Percentiles rank a stretch among this genome's conserved stretches.
phyloP scores from a whole-genome alignment of 2,797 vertebrate genomes.

The Podarcis lilfordi region DNA sequence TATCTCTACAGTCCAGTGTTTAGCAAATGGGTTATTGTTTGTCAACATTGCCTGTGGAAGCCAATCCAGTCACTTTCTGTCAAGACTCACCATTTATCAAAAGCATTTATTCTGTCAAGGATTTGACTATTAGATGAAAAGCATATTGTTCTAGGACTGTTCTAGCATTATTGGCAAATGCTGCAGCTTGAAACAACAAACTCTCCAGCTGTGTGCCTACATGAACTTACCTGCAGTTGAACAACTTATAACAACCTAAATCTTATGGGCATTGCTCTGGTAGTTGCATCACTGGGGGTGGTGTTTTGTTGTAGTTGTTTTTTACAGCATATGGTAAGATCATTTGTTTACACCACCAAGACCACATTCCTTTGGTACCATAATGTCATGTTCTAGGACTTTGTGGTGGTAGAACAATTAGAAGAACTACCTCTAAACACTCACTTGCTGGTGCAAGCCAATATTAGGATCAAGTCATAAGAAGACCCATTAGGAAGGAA shows the following conservation, averaged over 20 bases:
- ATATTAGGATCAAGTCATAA: not conserved
- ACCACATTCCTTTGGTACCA: not conserved
- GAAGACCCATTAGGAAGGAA: slow-evolving; percentile 34
- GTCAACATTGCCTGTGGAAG: slow-evolving; percentile 57
- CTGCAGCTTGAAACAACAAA: slow-evolving; percentile 36
- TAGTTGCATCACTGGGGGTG: too few relatives aligned
- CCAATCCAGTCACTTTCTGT: slow-evolving; percentile 55
- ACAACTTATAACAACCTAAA: not conserved
- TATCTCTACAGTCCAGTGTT: slow-evolving; percentile 49
- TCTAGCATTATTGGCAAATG: slow-evolving; percentile 35
- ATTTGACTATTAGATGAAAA: slow-evolving; percentile 46
- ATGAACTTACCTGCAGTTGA: slow-evolving; percentile 23
- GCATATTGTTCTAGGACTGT: not conserved
- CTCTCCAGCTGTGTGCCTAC: slow-evolving; percentile 40
- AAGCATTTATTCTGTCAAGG: slow-evolving; percentile 56
- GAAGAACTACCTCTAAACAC: not conserved
- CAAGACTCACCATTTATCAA: slow-evolving; percentile 48
- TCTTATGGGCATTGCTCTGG: not conserved
- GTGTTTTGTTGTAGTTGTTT: not conserved
- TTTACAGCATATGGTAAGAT: not conserved
- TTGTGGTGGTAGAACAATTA: not conserved
- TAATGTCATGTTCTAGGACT: too few relatives aligned
- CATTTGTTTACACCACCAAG: not conserved
- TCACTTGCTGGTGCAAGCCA: not conserved
- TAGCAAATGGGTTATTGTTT: slow-evolving; percentile 58